Evolutionary conservation across 2,888 invertebrate genomes (phyloP).

Genomic region (Melanotus villosus): DNA sequence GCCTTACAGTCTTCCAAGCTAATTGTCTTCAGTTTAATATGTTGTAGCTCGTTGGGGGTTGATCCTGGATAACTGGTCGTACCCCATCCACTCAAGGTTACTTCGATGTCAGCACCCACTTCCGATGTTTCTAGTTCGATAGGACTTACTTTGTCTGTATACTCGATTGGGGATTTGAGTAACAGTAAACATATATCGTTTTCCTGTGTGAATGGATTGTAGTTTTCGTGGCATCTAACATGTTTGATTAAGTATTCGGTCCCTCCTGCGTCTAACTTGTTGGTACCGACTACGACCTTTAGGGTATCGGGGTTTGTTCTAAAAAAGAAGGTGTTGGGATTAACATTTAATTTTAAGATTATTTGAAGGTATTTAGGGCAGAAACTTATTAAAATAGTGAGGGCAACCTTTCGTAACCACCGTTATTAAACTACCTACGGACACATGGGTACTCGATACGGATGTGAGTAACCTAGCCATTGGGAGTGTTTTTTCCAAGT

Average conservation of each 20-base stretch:
- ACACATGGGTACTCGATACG: no score
- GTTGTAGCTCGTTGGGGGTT: constrained; percentile 71
- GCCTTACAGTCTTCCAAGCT: constrained; percentile 69
- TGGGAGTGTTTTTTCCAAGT: no score
- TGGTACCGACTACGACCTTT: not conserved
- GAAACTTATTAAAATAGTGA: no score
- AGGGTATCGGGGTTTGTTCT: not conserved
- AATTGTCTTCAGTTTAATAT: constrained; percentile 69
- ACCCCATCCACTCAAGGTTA: constrained; percentile 54
- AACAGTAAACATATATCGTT: constrained; percentile 52
- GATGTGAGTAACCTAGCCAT: no score
- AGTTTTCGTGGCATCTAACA: not conserved
- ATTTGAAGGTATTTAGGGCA: no score
- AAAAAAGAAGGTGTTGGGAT: not conserved
- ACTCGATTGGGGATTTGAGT: constrained; percentile 37
- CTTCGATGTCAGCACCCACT: constrained; percentile 62
- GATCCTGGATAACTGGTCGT: constrained; percentile 70
- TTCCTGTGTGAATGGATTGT: not conserved
- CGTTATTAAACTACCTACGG: no score
- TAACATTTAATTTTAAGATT: not conserved
- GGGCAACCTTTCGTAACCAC: no score
- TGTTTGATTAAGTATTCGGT: not conserved
- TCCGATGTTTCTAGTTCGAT: constrained; percentile 64
- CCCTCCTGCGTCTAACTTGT: not conserved
- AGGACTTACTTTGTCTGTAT: constrained; percentile 62